Base-by-base conservation (phyloP, 2,797 vertebrate species). In the Sebastolobus altivelis region DNA sequence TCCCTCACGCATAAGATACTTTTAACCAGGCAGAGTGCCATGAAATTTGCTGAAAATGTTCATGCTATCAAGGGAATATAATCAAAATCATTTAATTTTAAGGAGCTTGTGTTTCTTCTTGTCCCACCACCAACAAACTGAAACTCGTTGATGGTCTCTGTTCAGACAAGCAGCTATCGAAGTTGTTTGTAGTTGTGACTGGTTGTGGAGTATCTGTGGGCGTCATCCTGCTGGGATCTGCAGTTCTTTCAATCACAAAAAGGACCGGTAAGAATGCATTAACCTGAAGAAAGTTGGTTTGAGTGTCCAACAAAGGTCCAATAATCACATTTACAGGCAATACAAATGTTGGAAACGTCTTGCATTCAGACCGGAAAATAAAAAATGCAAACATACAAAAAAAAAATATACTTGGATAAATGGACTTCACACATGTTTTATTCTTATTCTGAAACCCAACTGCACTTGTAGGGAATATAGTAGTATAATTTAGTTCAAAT, bases 401-500 rank as follows among this genome's bases (percentile, higher is more conserved):
- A 56, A 27, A 0, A 25, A 1, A 25, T 25, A 12, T 27, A 12
- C 12, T 27, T 16, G 25, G 55, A 58, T 56, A 22, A 25, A 27
- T 58, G 25, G 55, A 29, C 55, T 2, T 8, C 25, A 59, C 4
- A 14, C 27, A 29, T 31, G 14, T 2, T 9, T 59, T 8, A 59
- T 59, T 59, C 13, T 59, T 59, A 59, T 31, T 59, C 13, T 18
- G 14, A 59, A 29, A 31, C 56, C 12, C 55, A 29, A 27, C 13
- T 59, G 56, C 56, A 1, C 14, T 31, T 29, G 8, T 10, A 54
- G 9, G n/a, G 38, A 38, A 38, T 38, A 40, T 40, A 40, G 38
- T 0, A 14, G 38, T 14, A 5, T 40, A 13, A 0, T 12, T 40
- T 40, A 13, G 13, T 0, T 40, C 38, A 40, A 40, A 5, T 40